Conservation (phyloP, 1,140 invertebrate genomes). For the Pteromalus puparum region DNA sequence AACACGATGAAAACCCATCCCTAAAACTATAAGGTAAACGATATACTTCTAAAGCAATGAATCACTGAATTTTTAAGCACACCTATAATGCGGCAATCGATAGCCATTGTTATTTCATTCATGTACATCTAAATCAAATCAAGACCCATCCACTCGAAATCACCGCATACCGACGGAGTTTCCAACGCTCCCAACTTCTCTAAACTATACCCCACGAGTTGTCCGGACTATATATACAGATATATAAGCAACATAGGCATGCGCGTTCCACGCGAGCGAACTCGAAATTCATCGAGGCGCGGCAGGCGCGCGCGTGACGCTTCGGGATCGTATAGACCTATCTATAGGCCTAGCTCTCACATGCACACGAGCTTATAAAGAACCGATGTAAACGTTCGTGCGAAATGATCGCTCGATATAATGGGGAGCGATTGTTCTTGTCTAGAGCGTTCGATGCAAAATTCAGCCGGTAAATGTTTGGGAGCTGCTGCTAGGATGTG, state of each 20-base stretch:
- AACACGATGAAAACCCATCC: too few species aligned
- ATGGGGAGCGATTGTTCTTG: background rate
- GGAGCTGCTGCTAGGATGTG: background rate
- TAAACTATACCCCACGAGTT: too few species aligned
- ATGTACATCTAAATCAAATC: too few species aligned
- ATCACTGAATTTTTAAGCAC: too few species aligned
- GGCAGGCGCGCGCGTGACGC: background rate
- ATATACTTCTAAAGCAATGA: too few species aligned
- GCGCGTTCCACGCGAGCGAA: constrained; percentile 2
- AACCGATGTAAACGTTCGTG: constrained; percentile 19
- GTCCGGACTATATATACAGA: too few species aligned
- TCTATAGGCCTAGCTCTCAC: background rate
- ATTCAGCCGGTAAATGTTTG: background rate
- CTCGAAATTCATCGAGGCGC: constrained; percentile 13
- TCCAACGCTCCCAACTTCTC: too few species aligned
- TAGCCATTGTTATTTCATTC: too few species aligned
- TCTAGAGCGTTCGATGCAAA: background rate
- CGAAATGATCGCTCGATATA: constrained; percentile 16
- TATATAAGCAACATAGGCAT: background rate
- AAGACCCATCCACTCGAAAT: too few species aligned
- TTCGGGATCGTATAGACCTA: background rate
- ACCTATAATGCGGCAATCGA: too few species aligned
- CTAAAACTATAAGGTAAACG: too few species aligned
- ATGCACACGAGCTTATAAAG: background rate
- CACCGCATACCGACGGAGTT: too few species aligned